Evolutionary conservation across 2,888 invertebrate species (phyloP), one percentile per base, ranked within the genome.

Genomic region (Ectemnius continuus): DNA sequence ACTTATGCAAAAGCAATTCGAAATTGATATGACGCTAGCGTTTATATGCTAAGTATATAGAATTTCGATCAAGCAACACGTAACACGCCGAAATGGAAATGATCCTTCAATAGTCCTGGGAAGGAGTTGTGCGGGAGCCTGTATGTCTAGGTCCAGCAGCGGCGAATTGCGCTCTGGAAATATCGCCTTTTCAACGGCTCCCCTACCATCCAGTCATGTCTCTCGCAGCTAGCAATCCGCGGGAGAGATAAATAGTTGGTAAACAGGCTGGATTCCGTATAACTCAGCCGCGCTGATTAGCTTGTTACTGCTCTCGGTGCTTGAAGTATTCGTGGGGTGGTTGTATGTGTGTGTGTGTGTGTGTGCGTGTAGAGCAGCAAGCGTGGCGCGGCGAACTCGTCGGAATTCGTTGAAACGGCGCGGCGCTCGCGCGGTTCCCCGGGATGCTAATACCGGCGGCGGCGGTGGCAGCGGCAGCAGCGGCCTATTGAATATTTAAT

Each of bases 211-310:
- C 36, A 8, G 36, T 36, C 36, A 11, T 11, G 8, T 6, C 36
- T 36, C 36, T 36, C 36, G 36, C 36, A 36, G 11, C 36, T 36
- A 36, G 36, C 36, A 36, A 36, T 36, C 36, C 36, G 36, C 36
- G 36, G 36, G 5, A 36, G 77, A 78, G 69, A 78, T 76, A 76
- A 78, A 76, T 78, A 76, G 70, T 76, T 70, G 57, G 76, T 78
- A 76, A 73, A 78, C 70, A 73, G 76, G 73, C 70, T 67, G 73
- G 76, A 73, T 66, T 63, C 60, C 61, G 69, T 65, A 76, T 76
- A 76, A 78, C 77, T 73, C 76, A 65, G 67, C 52, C 69, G 73
- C 77, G 73, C 73, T 76, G 77, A 78, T 78, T 78, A 78, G 69
- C 77, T 78, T 62, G 77, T 78, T 78, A 70, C 77, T 36, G 36